Conservation (phyloP, 2,113 vertebrate species). For the Megaleporinus macrocephalus region DNA sequence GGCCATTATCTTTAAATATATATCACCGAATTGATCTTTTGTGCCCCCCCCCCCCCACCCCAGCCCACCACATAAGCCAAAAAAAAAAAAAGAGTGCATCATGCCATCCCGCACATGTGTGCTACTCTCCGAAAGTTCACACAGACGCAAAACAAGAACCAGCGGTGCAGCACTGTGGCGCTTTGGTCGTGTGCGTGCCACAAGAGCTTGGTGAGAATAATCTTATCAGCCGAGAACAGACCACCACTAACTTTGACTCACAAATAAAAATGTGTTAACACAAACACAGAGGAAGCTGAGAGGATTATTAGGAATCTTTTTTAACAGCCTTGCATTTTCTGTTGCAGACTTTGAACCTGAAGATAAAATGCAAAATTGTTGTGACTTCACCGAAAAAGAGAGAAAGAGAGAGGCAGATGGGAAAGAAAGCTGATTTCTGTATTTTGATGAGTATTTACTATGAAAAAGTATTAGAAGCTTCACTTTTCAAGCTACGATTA, state of each 20-base stretch:
- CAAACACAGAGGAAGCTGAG: background rate
- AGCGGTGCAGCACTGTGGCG: conserved; percentile 9
- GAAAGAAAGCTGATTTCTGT: background rate
- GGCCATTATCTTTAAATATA: background rate
- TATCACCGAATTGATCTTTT: background rate
- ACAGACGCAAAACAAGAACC: background rate
- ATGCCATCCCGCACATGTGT: background rate
- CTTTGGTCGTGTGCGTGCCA: conserved; percentile 15
- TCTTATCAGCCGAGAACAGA: conserved; percentile 35
- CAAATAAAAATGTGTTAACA: conserved; percentile 25
- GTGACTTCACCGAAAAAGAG: background rate
- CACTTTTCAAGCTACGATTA: background rate
- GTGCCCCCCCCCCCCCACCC: background rate
- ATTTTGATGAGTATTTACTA: background rate
- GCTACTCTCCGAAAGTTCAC: background rate
- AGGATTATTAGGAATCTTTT: conserved; percentile 20
- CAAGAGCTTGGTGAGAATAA: conserved; percentile 22
- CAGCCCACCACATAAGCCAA: background rate
- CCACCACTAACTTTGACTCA: conserved; percentile 27
- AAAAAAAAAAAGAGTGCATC: background rate
- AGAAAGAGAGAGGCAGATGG: background rate
- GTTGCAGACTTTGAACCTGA: background rate
- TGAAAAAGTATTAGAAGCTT: background rate
- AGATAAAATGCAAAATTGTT: background rate
- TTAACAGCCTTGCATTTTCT: background rate